A percentile compares a stretch with the other conserved stretches of the same genome.
These are phyloP conservation scores for Anas capensis DNA, from an alignment of 2,797 vertebrate genomes.

Conservation along the genomic window DNA sequence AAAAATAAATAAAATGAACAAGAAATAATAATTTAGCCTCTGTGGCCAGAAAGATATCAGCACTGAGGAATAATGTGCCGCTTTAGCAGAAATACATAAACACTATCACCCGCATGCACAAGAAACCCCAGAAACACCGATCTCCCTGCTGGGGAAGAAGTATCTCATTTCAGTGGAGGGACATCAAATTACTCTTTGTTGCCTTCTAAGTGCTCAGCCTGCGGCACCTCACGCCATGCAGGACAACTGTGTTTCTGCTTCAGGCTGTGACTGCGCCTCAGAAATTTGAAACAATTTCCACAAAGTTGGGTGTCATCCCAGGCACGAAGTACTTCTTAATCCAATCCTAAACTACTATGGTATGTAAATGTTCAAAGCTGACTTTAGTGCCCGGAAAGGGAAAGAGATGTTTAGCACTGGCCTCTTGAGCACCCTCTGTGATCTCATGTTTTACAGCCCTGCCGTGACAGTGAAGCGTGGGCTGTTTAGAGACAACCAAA, in stretches of 20 bases:
- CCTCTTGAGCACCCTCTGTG: not conserved
- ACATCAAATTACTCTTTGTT: not conserved
- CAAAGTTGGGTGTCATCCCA: not conserved
- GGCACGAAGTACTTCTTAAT: not conserved
- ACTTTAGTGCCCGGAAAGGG: not conserved
- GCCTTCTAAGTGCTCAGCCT: not conserved
- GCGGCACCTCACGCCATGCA: not conserved
- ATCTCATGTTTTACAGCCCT: not conserved
- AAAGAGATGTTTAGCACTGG: not conserved
- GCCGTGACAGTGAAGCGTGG: not conserved
- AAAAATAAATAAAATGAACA: not conserved
- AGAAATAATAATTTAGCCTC: conserved; percentile 29
- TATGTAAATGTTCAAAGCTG: not conserved
- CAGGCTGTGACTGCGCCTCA: not conserved
- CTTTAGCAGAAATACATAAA: conserved; percentile 21
- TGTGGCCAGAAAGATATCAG: not conserved
- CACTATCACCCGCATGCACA: not conserved
- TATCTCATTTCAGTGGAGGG: not conserved
- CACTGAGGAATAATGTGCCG: not conserved
- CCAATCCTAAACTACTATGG: not conserved
- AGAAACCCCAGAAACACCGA: not conserved
- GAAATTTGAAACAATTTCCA: not conserved
- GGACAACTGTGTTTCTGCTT: not conserved
- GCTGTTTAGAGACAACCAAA: not conserved
- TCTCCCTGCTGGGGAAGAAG: not conserved